phyloP scores from a whole-genome alignment of 2,113 vertebrate genomes.

The Picathartes gymnocephalus region DNA sequence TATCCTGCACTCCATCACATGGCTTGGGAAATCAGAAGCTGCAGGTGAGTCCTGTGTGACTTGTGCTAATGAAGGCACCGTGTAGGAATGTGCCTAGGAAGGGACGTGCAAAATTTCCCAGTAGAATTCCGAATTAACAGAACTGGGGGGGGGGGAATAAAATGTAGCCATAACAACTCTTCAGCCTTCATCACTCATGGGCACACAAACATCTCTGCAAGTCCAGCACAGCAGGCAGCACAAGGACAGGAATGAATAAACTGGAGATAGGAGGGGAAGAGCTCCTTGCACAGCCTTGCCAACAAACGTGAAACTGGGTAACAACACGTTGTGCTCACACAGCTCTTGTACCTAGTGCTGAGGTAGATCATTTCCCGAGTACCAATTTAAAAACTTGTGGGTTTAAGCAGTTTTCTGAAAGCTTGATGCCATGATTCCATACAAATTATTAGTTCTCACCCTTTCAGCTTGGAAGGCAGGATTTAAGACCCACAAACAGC shows the following conservation, averaged over 20 bases:
- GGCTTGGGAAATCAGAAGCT: not conserved
- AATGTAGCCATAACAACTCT: not conserved
- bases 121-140: not conserved
- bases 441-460: not conserved
- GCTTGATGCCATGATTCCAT: not conserved
- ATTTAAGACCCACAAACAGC: not conserved
- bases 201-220: not conserved
- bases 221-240: not conserved
- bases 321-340: fast-evolving
- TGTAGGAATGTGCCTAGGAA: not conserved
- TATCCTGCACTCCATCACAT: not conserved
- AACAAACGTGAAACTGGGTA: not conserved
- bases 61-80: not conserved
- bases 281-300: not conserved
- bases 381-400: not conserved
- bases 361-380: not conserved
- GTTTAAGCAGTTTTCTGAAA: not conserved
- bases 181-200: not conserved
- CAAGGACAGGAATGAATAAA: not conserved
- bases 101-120: not conserved
- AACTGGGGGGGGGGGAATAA: not conserved
- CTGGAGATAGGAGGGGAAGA: not conserved
- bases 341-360: not conserved
- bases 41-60: not conserved
- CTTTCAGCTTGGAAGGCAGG: not conserved